Percentiles rank a stretch among this genome's conserved stretches.
Conservation (phyloP, 2,797 vertebrate genomes). For the Crocodylus rhombifer region DNA sequence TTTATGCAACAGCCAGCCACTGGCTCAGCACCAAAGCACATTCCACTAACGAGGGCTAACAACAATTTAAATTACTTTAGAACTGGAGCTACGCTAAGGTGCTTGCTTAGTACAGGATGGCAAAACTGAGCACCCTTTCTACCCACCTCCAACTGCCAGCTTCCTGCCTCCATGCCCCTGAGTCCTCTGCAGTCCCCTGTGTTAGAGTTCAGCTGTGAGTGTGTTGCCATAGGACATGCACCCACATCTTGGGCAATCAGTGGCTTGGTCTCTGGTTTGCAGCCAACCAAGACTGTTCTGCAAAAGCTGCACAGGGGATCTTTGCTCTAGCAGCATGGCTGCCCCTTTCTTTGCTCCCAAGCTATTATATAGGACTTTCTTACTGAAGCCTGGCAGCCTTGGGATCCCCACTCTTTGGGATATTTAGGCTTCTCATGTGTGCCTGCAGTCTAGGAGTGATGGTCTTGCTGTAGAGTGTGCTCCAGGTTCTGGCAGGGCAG, state of each 20-base stretch:
- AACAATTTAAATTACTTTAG: not conserved
- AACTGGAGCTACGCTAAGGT: too few species aligned
- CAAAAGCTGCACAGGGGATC: not conserved
- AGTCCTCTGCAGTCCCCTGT: not conserved
- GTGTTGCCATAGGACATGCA: not conserved
- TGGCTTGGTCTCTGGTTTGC: not conserved
- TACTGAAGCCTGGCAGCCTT: not conserved
- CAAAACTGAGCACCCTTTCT: too few species aligned
- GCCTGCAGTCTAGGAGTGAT: fast-evolving
- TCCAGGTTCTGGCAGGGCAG: not conserved
- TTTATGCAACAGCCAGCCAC: not conserved
- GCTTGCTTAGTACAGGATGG: too few species aligned
- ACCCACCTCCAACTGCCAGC: not conserved
- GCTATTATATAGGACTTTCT: not conserved
- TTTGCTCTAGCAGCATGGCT: not conserved
- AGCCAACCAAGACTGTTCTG: too few species aligned
- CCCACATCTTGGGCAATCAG: not conserved
- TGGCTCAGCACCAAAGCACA: not conserved
- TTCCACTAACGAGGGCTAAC: not conserved
- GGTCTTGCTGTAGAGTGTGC: not conserved
- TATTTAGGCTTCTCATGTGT: not conserved
- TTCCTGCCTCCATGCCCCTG: not conserved
- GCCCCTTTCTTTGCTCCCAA: not conserved
- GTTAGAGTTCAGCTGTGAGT: not conserved
- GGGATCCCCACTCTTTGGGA: not conserved